Base-by-base conservation (phyloP, 1,140 invertebrate genomes). In the Diploscapter pachys region DNA sequence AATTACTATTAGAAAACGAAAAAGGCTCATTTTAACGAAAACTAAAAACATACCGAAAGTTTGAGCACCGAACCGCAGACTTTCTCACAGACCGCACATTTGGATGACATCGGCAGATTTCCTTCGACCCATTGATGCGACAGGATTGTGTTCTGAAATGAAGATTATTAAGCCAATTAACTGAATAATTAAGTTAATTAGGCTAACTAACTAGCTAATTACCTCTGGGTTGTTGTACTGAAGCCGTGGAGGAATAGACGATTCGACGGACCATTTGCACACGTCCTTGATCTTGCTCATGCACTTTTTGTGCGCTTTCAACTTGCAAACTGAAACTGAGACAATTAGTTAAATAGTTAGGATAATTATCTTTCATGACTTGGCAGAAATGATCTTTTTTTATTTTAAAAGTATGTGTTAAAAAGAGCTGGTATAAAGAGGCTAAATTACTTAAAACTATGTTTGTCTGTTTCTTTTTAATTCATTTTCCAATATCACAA, bases 71-170 rank as follows among this genome's bases (percentile, higher is more conserved):
- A 96, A 63, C 95, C 95, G 89, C 95, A 97, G 3, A 93, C 96
- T 87, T 94, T 95, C 83, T 96, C 94, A 88, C 95, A 98, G n/a
- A 94, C 89, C 69, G 90, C 88, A 87, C 95, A 98, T 86, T 95
- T 93, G 71, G 94, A 92, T 71, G 93, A 93, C 49, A 96, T 94
- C 6, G 94, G 93, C 69, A 97, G 88, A 88, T 98, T 98, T 53
- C 95, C 95, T 87, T 97, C 94, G 89, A 97, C 90, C 95, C 95
- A 98, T 83, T 98, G 95, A 88, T 98, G 95, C 31, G 94, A 93
- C 93, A 96, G 95, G 71, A 91, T 90, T 78, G 96, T 92, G 84
- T 91, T 92, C 92, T 93, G 87, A 2, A 89, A 90, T 49, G 79
- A 73, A 77, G 49, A 80, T 6, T 70, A 9, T 71, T 70, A 71